A percentile compares a stretch with the other conserved stretches of the same genome.
Evolutionary conservation across 1,140 invertebrate species (phyloP).

Genomic region (Drosophila erecta): DNA sequence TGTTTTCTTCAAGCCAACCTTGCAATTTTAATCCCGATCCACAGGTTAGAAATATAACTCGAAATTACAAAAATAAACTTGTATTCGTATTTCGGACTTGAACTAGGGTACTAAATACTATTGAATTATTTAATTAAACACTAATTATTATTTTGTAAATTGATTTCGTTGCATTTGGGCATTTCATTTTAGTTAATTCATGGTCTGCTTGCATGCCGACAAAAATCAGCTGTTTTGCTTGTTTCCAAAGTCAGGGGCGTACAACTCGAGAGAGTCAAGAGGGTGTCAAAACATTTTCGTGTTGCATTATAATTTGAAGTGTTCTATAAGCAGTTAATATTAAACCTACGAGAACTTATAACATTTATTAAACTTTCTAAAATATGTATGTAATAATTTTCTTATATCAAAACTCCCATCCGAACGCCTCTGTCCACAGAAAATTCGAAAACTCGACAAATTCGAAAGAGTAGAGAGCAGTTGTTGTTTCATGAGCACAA

Average conservation of each 20-base stretch:
- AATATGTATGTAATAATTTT: too few relatives aligned
- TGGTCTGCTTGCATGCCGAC: background rate
- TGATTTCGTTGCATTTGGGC: background rate
- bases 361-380: too few relatives aligned
- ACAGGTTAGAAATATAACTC: background rate
- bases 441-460: conserved; percentile 9
- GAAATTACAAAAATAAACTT: background rate
- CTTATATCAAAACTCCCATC: too few relatives aligned
- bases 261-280: background rate
- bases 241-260: conserved; percentile 1
- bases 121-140: too few relatives aligned
- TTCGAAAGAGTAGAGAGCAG: background rate
- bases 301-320: background rate
- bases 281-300: background rate
- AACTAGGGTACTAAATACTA: background rate
- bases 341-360: too few relatives aligned
- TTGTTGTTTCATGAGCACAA: background rate
- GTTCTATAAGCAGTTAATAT: too few relatives aligned
- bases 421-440: conserved; percentile 6
- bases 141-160: background rate
- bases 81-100: background rate
- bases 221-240: conserved; percentile 47
- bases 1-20: background rate
- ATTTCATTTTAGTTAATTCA: background rate
- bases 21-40: background rate